phyloP scores from a whole-genome alignment of 2,797 vertebrate genomes.

The Microcaecilia unicolor region DNA sequence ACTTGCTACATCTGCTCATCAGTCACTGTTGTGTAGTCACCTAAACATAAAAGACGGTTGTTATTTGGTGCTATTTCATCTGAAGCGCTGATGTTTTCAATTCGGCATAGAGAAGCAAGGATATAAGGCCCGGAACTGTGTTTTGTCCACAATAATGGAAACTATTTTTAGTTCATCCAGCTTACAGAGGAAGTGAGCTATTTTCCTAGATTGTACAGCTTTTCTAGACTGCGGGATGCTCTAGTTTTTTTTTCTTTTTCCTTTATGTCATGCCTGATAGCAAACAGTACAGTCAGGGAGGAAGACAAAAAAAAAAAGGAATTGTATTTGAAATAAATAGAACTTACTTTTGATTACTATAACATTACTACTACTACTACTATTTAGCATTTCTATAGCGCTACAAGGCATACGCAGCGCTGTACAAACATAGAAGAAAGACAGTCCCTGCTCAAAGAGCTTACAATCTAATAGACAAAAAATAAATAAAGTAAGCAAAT shows the following conservation, averaged over 20 bases:
- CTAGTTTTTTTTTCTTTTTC: background rate
- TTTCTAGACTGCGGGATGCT: background rate
- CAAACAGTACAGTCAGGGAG: background rate
- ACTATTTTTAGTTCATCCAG: background rate
- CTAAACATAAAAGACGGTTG: conserved; percentile 4
- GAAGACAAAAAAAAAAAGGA: too few species aligned
- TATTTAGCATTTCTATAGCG: too few species aligned
- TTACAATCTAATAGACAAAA: too few species aligned
- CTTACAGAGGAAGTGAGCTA: background rate
- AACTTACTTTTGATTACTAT: too few species aligned
- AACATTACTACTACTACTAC: too few species aligned
- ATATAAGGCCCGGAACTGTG: background rate
- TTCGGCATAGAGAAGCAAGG: background rate
- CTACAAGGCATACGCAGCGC: too few species aligned
- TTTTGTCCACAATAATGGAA: background rate
- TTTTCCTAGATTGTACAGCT: background rate
- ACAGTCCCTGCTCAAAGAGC: too few species aligned
- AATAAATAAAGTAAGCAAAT: too few species aligned
- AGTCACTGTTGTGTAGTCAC: background rate
- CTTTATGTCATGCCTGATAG: background rate
- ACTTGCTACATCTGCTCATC: conserved; percentile 1
- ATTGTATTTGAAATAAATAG: background rate
- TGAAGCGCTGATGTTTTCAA: background rate
- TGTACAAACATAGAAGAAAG: too few species aligned
- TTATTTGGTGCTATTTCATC: background rate